Conservation (phyloP, 2,113 vertebrate genomes). For the Equus quagga region DNA sequence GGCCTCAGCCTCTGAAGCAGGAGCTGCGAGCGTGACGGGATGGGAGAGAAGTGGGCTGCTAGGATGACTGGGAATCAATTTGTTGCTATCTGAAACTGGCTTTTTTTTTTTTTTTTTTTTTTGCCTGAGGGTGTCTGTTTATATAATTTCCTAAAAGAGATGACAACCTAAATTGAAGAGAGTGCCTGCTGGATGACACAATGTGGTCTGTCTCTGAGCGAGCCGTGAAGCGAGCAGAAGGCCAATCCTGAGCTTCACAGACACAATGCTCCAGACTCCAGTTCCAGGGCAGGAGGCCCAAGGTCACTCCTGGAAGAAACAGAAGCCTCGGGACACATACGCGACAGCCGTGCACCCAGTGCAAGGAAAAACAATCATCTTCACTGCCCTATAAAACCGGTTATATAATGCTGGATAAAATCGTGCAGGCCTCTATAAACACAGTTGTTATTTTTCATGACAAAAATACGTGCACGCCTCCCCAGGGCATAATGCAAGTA, state of each 20-base stretch:
- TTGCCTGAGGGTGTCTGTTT: not conserved
- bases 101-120: not conserved
- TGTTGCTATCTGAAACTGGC: not conserved
- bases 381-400: not conserved
- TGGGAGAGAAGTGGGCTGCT: not conserved
- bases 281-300: too few relatives aligned
- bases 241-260: rapidly evolving
- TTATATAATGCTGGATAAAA: not conserved
- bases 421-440: not conserved
- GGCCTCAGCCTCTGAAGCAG: rapidly evolving
- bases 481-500: not conserved
- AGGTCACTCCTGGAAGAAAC: not conserved
- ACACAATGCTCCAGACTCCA: too few relatives aligned
- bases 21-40: too few relatives aligned
- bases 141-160: not conserved
- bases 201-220: not conserved
- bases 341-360: too few relatives aligned
- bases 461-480: not conserved
- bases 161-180: not conserved
- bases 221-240: not conserved
- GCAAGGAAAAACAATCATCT: rapidly evolving
- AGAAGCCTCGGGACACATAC: not conserved
- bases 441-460: not conserved
- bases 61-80: not conserved
- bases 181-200: rapidly evolving